These are phyloP conservation scores for Himalopsyche kuldschensis DNA, from an alignment of 2,888 invertebrate genomes.

Conservation along the genomic window DNA sequence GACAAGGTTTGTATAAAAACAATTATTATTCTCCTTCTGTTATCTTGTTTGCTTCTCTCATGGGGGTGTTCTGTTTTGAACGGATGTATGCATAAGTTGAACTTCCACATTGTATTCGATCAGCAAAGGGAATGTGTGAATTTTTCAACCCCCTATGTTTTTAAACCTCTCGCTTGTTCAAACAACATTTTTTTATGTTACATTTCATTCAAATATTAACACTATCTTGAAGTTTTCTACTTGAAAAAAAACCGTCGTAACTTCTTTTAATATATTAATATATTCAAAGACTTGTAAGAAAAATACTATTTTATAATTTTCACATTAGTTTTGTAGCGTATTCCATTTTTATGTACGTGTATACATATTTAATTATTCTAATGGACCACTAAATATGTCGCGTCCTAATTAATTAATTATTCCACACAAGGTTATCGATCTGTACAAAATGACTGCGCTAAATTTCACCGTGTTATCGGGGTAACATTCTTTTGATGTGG, in stretches of 20 bases:
- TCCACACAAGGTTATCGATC: not conserved
- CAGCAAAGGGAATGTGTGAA: conserved; percentile 18
- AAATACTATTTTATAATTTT: not conserved
- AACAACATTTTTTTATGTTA: conserved; percentile 4
- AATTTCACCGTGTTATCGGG: conserved; percentile 2
- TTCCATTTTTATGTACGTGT: not conserved
- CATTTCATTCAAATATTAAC: not conserved
- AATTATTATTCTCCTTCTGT: not conserved
- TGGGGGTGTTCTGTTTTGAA: conserved; percentile 35
- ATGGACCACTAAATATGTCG: not conserved
- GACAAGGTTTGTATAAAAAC: conserved; percentile 23
- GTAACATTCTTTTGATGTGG: conserved; percentile 7
- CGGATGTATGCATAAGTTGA: conserved; percentile 35
- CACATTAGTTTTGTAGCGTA: not conserved
- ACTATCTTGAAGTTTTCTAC: not conserved
- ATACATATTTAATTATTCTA: not conserved
- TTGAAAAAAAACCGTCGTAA: not conserved
- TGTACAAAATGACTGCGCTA: not conserved
- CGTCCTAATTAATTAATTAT: not conserved
- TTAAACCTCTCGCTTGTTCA: not conserved
- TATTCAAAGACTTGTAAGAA: not conserved
- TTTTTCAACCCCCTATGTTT: conserved; percentile 10
- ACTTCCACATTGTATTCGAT: conserved; percentile 22
- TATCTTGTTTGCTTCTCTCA: conserved; percentile 32
- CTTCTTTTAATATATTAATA: not conserved